These are phyloP conservation scores for Oryctes rhinoceros DNA, from an alignment of 1,140 invertebrate genomes.

Conservation along the genomic window DNA sequence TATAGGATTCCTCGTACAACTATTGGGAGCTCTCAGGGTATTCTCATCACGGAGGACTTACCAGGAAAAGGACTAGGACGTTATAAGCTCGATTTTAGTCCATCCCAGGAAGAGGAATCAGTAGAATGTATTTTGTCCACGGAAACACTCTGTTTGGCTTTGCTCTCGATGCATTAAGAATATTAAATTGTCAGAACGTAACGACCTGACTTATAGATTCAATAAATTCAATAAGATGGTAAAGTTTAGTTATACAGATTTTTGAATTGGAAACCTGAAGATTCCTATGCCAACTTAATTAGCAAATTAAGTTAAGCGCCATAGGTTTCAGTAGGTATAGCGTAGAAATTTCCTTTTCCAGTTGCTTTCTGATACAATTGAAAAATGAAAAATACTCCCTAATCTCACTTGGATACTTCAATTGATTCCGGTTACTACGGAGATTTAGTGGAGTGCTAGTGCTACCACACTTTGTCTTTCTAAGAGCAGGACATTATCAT, in stretches of 20 bases:
- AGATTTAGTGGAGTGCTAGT: constrained; percentile 53
- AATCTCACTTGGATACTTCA: constrained; percentile 53
- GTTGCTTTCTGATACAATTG: too few species aligned
- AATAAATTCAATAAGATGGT: constrained; percentile 51
- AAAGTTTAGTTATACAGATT: too few species aligned
- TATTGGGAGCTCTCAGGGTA: too few species aligned
- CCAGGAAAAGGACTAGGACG: constrained; percentile 37
- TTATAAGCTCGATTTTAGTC: constrained; percentile 41
- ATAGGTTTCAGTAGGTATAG: constrained; percentile 54
- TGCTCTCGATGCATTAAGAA: constrained; percentile 48
- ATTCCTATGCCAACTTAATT: constrained; percentile 54
- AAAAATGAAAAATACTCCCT: constrained; percentile 46
- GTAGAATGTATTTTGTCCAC: constrained; percentile 45
- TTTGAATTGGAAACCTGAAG: too few species aligned
- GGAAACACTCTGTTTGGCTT: constrained; percentile 50
- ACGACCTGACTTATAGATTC: constrained; percentile 52
- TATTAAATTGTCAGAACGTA: constrained; percentile 51
- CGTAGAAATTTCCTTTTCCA: too few species aligned
- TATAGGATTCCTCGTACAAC: constrained; percentile 48
- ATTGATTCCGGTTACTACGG: constrained; percentile 55
- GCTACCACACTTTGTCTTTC: constrained; percentile 55
- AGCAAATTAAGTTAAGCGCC: constrained; percentile 49
- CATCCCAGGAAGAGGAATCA: constrained; percentile 47
- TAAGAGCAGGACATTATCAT: constrained; percentile 51
- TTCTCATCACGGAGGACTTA: too few species aligned